A percentile compares a stretch with the other conserved stretches of the same genome.
Conservation (phyloP, 2,888 invertebrate genomes). For the Pilophorus perplexus region DNA sequence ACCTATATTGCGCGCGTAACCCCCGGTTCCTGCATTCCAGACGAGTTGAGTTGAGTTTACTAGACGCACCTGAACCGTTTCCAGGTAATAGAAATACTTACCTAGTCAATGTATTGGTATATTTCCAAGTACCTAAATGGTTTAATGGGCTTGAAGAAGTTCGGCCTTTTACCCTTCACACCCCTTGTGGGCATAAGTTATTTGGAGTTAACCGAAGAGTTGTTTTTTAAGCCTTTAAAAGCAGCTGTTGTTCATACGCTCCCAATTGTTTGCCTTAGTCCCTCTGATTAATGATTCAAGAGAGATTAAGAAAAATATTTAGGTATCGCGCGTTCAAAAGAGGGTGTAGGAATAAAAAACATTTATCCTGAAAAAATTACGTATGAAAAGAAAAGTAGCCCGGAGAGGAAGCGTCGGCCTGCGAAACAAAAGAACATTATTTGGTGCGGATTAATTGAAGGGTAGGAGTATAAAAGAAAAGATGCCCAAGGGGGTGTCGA, state of each 20-base stretch:
- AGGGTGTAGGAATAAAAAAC: slow-evolving; percentile 14
- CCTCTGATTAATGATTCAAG: slow-evolving; percentile 27
- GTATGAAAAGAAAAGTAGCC: slow-evolving; percentile 32
- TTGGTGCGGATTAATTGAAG: slow-evolving; percentile 32
- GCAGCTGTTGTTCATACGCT: slow-evolving; percentile 23
- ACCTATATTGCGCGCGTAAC: no score
- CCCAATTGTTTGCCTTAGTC: slow-evolving; percentile 30
- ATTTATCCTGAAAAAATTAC: slow-evolving; percentile 16
- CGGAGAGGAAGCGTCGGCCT: slow-evolving; percentile 10
- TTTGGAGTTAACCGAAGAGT: slow-evolving; percentile 22
- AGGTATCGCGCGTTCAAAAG: neutral
- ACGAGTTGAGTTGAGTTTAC: no score
- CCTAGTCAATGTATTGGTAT: no score
- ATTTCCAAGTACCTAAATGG: no score
- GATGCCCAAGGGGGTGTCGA: slow-evolving; percentile 24
- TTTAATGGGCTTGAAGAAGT: neutral
- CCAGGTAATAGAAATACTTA: no score
- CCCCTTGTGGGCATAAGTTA: neutral
- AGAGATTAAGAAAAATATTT: slow-evolving; percentile 29
- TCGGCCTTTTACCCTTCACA: neutral
- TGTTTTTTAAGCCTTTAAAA: slow-evolving; percentile 14
- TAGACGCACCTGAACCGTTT: neutral
- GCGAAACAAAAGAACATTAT: slow-evolving; percentile 33
- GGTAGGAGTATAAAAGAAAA: slow-evolving; percentile 31
- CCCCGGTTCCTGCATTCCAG: no score